Conservation (phyloP, 2,113 vertebrate species). For the Takifugu bimaculatus region DNA sequence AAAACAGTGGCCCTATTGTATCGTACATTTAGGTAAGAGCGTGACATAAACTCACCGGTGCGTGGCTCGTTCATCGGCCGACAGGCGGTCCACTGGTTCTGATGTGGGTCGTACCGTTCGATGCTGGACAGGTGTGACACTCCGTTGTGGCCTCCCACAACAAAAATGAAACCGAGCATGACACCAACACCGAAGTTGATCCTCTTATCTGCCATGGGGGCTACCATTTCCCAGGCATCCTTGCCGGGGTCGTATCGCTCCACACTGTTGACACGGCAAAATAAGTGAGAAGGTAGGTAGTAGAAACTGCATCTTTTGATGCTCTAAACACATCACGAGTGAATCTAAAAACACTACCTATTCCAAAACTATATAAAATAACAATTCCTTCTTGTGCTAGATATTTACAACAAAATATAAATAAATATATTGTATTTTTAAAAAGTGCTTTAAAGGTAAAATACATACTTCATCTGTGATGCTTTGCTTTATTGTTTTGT, state of each 20-base stretch:
- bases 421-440: not conserved
- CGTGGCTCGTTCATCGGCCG: slow-evolving; percentile 95
- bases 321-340: not conserved
- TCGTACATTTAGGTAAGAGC: not conserved
- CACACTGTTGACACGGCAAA: slow-evolving; percentile 74
- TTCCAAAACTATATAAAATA: not conserved
- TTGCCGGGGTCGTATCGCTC: slow-evolving; percentile 95
- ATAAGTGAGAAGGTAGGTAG: not conserved
- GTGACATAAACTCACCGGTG: slow-evolving; percentile 80
- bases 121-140: slow-evolving; percentile 97
- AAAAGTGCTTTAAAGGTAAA: not conserved
- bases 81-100: slow-evolving; percentile 97
- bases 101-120: slow-evolving; percentile 95
- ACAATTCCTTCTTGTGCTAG: too few relatives aligned
- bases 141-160: slow-evolving; percentile 95
- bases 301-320: not conserved
- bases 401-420: too few relatives aligned
- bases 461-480: not conserved
- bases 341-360: not conserved
- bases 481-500: not conserved
- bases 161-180: slow-evolving; percentile 97
- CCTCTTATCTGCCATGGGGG: slow-evolving; percentile 95
- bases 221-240: slow-evolving; percentile 94
- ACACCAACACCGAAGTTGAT: slow-evolving; percentile 97
- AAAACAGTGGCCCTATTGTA: not conserved